Conservation (phyloP, 1,140 invertebrate species). For the Drosophila paulistorum region DNA sequence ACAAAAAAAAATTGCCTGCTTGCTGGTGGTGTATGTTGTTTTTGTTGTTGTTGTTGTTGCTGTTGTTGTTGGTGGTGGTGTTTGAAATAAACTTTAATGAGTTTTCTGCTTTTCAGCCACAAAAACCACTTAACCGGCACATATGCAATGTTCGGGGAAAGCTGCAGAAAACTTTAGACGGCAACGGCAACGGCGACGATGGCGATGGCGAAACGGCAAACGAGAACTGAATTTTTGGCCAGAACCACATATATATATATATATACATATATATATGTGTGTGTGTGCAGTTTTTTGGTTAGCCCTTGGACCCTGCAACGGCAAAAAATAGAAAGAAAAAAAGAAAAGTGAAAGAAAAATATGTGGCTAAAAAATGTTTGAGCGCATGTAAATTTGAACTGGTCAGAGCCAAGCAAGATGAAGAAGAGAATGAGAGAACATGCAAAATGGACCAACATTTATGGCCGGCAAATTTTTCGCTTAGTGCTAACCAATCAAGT, state of each 20-base stretch:
- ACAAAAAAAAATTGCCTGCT: neutral
- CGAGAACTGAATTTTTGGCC: constrained; percentile 55
- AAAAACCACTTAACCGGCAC: constrained; percentile 75
- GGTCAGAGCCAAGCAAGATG: constrained; percentile 3
- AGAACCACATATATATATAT: constrained; percentile 18
- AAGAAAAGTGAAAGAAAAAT: constrained; percentile 8
- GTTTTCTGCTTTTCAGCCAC: constrained; percentile 74
- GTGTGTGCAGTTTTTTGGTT: constrained; percentile 12
- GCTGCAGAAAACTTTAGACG: constrained; percentile 59
- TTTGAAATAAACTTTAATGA: constrained; percentile 76
- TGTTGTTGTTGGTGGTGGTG: constrained; percentile 53
- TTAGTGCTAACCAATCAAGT: constrained; percentile 71
- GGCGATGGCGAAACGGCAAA: constrained; percentile 17
- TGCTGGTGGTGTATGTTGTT: neutral
- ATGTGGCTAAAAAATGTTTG: constrained; percentile 41
- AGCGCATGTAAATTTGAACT: constrained; percentile 59
- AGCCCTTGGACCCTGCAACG: constrained; percentile 25
- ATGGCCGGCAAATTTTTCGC: constrained; percentile 69
- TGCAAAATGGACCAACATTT: constrained; percentile 40
- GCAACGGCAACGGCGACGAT: constrained; percentile 19
- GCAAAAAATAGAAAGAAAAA: neutral
- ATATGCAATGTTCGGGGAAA: constrained; percentile 55
- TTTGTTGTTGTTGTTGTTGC: neutral
- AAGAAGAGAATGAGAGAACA: neutral
- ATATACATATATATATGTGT: constrained; percentile 6